Evolutionary conservation across 1,140 invertebrate species (phyloP).

Genomic region (Scaptomyza hsui): DNA sequence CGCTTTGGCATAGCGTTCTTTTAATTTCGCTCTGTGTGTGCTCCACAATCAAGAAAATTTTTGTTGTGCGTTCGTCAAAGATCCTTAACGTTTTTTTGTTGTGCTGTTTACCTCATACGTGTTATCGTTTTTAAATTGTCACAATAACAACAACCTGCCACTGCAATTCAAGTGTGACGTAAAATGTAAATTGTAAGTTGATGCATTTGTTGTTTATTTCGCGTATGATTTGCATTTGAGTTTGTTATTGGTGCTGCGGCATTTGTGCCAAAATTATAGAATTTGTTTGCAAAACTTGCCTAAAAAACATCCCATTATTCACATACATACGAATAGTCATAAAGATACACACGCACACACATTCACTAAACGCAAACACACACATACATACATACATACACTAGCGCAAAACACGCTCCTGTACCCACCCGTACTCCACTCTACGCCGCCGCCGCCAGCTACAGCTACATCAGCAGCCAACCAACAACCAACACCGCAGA

Average conservation of each 20-base stretch:
- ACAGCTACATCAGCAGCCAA: constrained; percentile 48
- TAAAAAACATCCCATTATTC: constrained; percentile 44
- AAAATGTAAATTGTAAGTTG: constrained; percentile 59
- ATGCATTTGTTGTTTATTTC: constrained; percentile 15
- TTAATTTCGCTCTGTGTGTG: constrained; percentile 54
- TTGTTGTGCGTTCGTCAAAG: constrained; percentile 51
- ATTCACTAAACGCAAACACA: constrained; percentile 25
- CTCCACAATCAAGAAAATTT: constrained; percentile 49
- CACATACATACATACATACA: constrained; percentile 49
- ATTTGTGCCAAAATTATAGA: constrained; percentile 32
- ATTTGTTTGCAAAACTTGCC: constrained; percentile 32
- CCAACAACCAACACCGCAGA: constrained; percentile 63
- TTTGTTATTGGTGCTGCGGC: constrained; percentile 23
- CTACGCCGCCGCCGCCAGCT: constrained; percentile 50
- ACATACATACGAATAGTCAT: constrained; percentile 29
- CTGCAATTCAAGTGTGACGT: constrained; percentile 43
- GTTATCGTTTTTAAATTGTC: constrained; percentile 39
- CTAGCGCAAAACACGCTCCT: constrained; percentile 79
- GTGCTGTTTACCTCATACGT: constrained; percentile 33
- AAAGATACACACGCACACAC: constrained; percentile 19
- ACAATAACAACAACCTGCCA: constrained; percentile 54
- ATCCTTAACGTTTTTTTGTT: constrained; percentile 30
- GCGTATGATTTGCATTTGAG: constrained; percentile 15
- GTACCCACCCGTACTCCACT: constrained; percentile 74
- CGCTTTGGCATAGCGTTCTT: constrained; percentile 69